A percentile compares a stretch with the other conserved stretches of the same genome.
These are phyloP conservation scores for Drosophila demipolita DNA, from an alignment of 2,888 invertebrate species.

Conservation along the genomic window DNA sequence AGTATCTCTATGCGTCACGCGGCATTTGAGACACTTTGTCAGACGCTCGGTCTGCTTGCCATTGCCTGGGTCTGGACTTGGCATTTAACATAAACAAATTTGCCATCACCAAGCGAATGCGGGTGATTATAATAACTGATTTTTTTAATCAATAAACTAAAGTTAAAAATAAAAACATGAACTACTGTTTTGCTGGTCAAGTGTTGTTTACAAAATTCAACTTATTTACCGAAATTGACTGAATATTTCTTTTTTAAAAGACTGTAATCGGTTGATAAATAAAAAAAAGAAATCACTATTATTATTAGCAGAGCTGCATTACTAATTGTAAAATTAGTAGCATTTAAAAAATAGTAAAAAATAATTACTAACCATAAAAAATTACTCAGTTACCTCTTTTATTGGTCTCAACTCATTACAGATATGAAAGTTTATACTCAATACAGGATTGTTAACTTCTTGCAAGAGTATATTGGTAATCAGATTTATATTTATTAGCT, in stretches of 20 bases:
- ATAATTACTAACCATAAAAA: background rate
- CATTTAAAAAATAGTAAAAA: background rate
- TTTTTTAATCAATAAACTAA: background rate
- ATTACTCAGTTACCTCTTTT: background rate
- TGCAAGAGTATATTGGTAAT: background rate
- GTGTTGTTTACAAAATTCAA: background rate
- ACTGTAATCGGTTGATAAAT: background rate
- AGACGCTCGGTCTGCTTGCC: conserved; percentile 32
- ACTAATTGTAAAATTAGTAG: background rate
- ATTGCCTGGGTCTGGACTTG: conserved; percentile 25
- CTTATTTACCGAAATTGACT: background rate
- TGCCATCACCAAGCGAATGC: conserved; percentile 60
- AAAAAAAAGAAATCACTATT: background rate
- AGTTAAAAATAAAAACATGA: background rate
- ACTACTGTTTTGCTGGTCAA: background rate
- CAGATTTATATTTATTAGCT: background rate
- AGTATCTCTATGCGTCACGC: conserved; percentile 70
- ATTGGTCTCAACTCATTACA: background rate
- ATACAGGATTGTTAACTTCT: background rate
- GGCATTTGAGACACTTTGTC: conserved; percentile 66
- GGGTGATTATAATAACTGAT: conserved; percentile 9
- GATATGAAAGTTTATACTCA: background rate
- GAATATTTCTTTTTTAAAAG: background rate
- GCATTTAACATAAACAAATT: conserved; percentile 61
- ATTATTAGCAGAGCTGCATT: background rate